Base-by-base conservation (phyloP, 2,888 invertebrate genomes). In the Leptinotarsa haldemani region DNA sequence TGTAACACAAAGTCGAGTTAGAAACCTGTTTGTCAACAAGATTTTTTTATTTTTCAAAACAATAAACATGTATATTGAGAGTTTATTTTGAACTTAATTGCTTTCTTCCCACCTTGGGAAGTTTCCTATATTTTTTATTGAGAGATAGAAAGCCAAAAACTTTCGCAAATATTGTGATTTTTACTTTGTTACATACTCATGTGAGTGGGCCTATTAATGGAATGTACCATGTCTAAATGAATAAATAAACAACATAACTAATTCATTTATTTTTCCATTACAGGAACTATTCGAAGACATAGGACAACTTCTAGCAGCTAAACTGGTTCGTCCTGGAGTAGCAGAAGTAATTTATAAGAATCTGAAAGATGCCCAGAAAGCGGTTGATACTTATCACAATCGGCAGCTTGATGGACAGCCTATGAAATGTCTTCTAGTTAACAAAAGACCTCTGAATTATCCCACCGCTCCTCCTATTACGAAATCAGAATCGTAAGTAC, bases 221-320 rank as follows among this genome's bases (percentile, higher is more conserved):
- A 9, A 65, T 48, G 50, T 20, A 47, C 50, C 12, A 9, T 52
- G 20, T 40, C 40, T 40, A 40, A 40, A 40, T 40, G 9, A 64
- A 74, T 69, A 58, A 50, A 50, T 16, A 50, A 50, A 50, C 16
- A 50, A 18, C 25, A n/a, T 52, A 30, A 61, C 20, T 50, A 18
- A 5, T 46, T 53, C 65, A 72, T 77, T 65, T 66, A 13, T 67
- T 77, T 61, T 13, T 56, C 50, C 50, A 69, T 85, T 87, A 46
- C 80, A 95, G 95, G 98, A 98, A 87, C 89, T 98, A 64, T 97
- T 98, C 89, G 96, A 96, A 83, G 97, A 97, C 85, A 94, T 97
- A 76, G 97, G 97, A 0, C 94, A 95, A 64, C 90, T 97, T 84
- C 88, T 94, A 71, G 94, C 94, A 78, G 96, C 96, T 0, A 92